Evolutionary conservation across 2,888 invertebrate genomes (phyloP).

Genomic region (Cinara cedri): DNA sequence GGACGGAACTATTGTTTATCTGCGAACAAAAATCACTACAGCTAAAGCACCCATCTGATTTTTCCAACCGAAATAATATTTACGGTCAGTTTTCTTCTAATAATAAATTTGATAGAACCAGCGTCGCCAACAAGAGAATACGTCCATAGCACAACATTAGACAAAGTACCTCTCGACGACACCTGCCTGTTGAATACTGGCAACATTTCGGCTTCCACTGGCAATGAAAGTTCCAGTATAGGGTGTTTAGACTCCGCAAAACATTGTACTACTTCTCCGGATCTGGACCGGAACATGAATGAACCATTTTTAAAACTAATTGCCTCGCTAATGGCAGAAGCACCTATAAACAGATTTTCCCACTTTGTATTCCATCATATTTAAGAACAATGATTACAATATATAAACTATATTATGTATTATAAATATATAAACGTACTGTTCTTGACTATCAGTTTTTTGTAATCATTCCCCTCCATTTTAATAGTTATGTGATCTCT

Average conservation of each 20-base stretch:
- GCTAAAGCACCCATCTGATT: too few relatives aligned
- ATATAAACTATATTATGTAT: too few relatives aligned
- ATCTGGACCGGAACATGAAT: conserved; percentile 75
- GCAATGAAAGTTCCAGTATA: conserved; percentile 79
- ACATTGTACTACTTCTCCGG: conserved; percentile 76
- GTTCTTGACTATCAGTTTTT: conserved; percentile 73
- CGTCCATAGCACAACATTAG: conserved; percentile 80
- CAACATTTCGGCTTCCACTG: conserved; percentile 88
- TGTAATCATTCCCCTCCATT: conserved; percentile 66
- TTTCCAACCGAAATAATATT: conserved; percentile 51
- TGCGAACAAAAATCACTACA: conserved; percentile 62
- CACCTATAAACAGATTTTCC: conserved; percentile 8
- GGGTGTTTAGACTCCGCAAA: conserved; percentile 83
- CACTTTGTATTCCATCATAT: not conserved
- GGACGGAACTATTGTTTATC: conserved; percentile 87
- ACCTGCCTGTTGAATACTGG: conserved; percentile 88
- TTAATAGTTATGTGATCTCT: conserved; percentile 58
- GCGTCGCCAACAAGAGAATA: conserved; percentile 85
- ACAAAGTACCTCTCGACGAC: conserved; percentile 75
- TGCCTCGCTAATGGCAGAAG: conserved; percentile 44
- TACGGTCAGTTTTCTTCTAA: conserved; percentile 65
- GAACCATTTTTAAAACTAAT: conserved; percentile 80
- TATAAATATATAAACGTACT: conserved; percentile 62
- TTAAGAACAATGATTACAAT: not conserved
- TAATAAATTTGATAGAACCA: conserved; percentile 77